Evolutionary conservation across 2,797 vertebrate species (phyloP), one percentile per base, ranked within the genome.

Genomic region (Catharus ustulatus): DNA sequence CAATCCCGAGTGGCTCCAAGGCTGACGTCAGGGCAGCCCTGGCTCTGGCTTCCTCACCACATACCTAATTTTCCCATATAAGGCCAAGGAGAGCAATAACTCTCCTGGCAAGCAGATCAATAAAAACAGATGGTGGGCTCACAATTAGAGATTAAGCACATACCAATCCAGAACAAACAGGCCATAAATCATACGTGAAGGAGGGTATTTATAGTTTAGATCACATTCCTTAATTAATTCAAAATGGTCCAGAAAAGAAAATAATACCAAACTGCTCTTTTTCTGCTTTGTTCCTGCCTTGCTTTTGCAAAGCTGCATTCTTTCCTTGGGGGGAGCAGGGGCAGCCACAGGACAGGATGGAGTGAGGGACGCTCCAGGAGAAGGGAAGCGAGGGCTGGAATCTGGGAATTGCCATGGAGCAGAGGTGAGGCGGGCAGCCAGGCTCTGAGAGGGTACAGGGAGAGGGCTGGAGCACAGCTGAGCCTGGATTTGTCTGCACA

Each of bases 11-110:
- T n/a, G 4, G 64, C 85, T 94, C 89, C 90, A 93, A 36, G 87
- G 68, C 78, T 96, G 96, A 95, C 7, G 80, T 96, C 68, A 94
- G 93, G 90, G 79, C 80, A 85, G 87, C 62, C 84, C 91, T 1
- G 10, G 66, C 51, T 26, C 94, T 81, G 94, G 75, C 75, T 87
- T 9, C 46, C 87, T 87, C 87, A 40, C 61, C 89, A 89, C 94
- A 81, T 95, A 95, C 96, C 94, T 97, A 90, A 97, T 98, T 98
- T 98, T 97, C 92, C 98, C 98, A 96, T 98, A 98, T 98, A 98
- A 98, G 98, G 98, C 96, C 96, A 97, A 89, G 64, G 61, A 95
- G 91, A 95, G 94, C 84, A 66, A 91, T 89, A 95, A 95, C 82
- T 95, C 95, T 97, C 66, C 96, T 97, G 96, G 97, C 97, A 96